These are phyloP conservation scores for Cheirogaleus medius DNA, from an alignment of 2,113 vertebrate genomes.

Conservation along the genomic window DNA sequence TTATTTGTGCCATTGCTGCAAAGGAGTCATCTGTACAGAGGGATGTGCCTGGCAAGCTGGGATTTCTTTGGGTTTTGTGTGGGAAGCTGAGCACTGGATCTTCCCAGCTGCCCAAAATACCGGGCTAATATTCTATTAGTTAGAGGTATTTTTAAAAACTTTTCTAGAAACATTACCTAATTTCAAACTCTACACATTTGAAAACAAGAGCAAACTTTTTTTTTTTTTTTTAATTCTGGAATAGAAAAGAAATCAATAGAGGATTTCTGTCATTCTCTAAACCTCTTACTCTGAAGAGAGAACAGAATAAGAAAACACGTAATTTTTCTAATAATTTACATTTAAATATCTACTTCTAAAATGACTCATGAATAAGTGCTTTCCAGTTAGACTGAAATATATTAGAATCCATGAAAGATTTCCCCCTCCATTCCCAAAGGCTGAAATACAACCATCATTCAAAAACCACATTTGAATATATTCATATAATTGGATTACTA, in stretches of 20 bases:
- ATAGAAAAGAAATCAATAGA: constrained; percentile 14
- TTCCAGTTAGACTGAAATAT: neutral
- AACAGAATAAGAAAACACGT: neutral
- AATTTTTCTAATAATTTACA: constrained; percentile 3
- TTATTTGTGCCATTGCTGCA: neutral
- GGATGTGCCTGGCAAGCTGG: neutral
- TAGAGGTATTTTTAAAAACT: neutral
- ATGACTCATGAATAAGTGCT: neutral
- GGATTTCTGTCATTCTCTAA: constrained; percentile 20
- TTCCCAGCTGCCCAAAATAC: neutral
- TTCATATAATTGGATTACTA: constrained; percentile 76
- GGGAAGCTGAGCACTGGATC: neutral
- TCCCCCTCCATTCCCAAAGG: neutral
- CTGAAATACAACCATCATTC: constrained; percentile 15
- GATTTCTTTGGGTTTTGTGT: neutral
- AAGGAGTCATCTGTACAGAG: neutral
- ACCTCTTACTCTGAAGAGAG: neutral
- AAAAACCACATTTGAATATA: constrained; percentile 22
- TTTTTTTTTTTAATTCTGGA: neutral
- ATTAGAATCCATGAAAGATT: neutral
- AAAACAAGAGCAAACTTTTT: neutral
- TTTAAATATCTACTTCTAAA: constrained; percentile 23
- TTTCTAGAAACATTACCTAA: constrained; percentile 11
- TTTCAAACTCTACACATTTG: neutral
- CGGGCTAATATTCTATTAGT: neutral